Evolutionary conservation across 2,113 vertebrate species (phyloP), one percentile per base, ranked within the genome.

Genomic region (Corydoras sp.): DNA sequence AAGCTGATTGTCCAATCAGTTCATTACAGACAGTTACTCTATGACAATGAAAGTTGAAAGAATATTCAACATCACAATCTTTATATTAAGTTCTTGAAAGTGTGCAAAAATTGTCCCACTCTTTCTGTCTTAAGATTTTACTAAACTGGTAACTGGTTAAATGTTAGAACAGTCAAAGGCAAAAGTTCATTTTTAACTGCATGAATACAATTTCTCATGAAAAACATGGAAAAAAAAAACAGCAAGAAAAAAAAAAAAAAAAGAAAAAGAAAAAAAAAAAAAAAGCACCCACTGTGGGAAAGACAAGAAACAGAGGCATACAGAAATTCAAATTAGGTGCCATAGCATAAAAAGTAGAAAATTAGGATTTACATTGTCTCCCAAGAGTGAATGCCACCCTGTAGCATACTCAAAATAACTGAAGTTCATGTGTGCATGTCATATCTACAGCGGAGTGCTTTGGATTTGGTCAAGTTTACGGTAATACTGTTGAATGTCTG

Each of bases 401-500:
- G 75, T 75, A 58, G 63, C 62, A 32, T 72, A 65, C 69, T 72
- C 58, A 77, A 73, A 32, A n/a, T 51, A 68, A 74, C 31, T 62
- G 71, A 80, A 64, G 65, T 9, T 62, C 56, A 62, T 43, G 68
- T 69, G 69, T 75, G 75, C 72, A 68, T 69, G 58, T 72, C 58
- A 35, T 70, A 69, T 75, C 68, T 74, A 75, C 76, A 60, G 68
- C 49, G 67, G 66, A 75, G 69, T 58, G 65, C 72, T 76, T 73
- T 61, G 69, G 76, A 69, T 70, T 74, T 78, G 76, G 76, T 80
- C 73, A 64, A 58, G 76, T 67, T 68, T 67, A 64, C 58, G 49
- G n/a, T 81, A 81, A 79, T 79, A 81, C 80, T 81, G 80, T 79
- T 61, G 71, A 72, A 69, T 65, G 68, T 79, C 74, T 76, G 69